Evolutionary conservation across 2,797 vertebrate genomes (phyloP), one percentile per base, ranked within the genome.

Genomic region (Adrianichthys oophorus): DNA sequence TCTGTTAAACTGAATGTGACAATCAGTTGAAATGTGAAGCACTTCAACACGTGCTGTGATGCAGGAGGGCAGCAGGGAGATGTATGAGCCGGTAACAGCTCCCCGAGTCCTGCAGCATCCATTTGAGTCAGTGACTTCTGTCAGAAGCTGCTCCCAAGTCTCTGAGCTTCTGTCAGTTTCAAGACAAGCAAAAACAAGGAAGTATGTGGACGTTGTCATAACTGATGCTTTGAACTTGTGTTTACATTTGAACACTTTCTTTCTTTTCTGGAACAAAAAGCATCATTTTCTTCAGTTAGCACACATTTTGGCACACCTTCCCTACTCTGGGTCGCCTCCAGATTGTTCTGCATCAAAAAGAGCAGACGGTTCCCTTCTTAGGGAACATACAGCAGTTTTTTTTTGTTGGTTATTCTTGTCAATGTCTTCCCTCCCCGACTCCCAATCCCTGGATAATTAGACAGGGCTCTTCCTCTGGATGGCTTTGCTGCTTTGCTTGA

Each of bases 401-500:
- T 85, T 70, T 79, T 86, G 84, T 87, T 86, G 71, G 84, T 76
- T 74, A 65, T 73, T 52, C 60, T 62, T 57, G 62, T 72, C 72
- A 26, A 41, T 58, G 41, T 54, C 56, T 41, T 62, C 60, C 67
- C 60, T 41, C 50, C 71, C 74, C 54, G 68, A 65, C 80, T 84
- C 78, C 85, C 56, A 84, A 57, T 61, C 83, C 65, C 85, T 72
- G 84, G 88, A 92, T 90, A 90, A 82, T 76, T 86, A 86, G 84
- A 78, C 78, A 83, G 85, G 82, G 87, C 85, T 90, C 91, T 90
- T 86, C 78, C 90, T 74, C 71, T 80, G 85, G 87, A 80, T 79
- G 65, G 59, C 83, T 83, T 87, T 89, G 88, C 88, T 91, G 89
- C 71, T 88, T 84, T 83, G 87, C 87, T 80, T 78, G 75, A 89